phyloP scores from a whole-genome alignment of 2,113 vertebrate genomes.

The Xyrauchen texanus region DNA sequence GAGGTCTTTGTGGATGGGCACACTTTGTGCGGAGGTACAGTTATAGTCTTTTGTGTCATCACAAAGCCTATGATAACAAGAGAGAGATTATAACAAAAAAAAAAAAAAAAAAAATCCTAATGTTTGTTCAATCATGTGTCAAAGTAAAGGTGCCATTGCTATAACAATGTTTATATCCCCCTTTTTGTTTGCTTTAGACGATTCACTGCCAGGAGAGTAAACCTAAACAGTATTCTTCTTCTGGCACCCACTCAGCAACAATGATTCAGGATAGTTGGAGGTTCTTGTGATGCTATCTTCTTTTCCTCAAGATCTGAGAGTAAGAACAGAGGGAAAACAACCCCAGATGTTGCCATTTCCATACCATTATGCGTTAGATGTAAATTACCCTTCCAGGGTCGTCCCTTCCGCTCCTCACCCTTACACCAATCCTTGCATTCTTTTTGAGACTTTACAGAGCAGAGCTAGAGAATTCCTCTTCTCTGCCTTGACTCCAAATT shows the following conservation, averaged over 20 bases:
- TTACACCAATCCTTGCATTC: not conserved
- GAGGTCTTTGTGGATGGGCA: conserved; percentile 32
- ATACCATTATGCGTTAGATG: not conserved
- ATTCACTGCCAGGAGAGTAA: conserved; percentile 69
- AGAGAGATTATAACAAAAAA: too few relatives aligned
- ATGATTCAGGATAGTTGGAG: conserved; percentile 18
- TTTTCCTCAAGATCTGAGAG: not conserved
- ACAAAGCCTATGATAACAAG: conserved; percentile 49
- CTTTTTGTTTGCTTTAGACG: conserved; percentile 66
- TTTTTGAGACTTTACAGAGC: conserved; percentile 25
- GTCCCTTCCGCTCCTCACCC: conserved; percentile 24
- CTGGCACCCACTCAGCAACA: conserved; percentile 48
- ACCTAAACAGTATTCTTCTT: conserved; percentile 64
- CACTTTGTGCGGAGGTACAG: conserved; percentile 40
- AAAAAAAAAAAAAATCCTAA: conserved; percentile 24
- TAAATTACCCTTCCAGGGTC: not conserved
- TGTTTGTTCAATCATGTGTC: not conserved
- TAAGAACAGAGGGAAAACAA: too few relatives aligned
- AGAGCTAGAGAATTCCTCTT: conserved; percentile 6
- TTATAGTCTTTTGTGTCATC: conserved; percentile 55
- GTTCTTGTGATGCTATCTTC: not conserved
- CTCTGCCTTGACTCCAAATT: conserved; percentile 1
- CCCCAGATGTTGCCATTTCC: conserved; percentile 9
- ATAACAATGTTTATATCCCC: conserved; percentile 59
- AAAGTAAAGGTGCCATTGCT: conserved; percentile 28